Evolutionary conservation across 2,888 invertebrate genomes (phyloP), one percentile per base, ranked within the genome.

Genomic region (Drosophila anomelani): DNA sequence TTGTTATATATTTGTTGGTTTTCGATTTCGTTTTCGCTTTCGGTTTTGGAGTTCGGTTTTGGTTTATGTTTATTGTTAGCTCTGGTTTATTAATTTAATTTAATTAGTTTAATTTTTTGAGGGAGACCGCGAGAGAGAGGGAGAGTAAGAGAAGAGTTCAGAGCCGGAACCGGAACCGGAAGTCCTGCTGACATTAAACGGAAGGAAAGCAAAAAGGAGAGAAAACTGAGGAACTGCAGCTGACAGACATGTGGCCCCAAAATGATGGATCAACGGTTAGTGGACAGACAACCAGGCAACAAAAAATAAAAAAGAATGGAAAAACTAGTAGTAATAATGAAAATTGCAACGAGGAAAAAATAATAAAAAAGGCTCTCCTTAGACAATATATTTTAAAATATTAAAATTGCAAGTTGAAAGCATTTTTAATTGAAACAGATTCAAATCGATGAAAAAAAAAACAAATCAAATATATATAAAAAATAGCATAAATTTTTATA

Each of bases 151-250:
- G 47, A 49, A 36, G 32, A 39, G 34, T 15, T 51, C 51, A 58
- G 39, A 54, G 39, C 64, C 64, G 75, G 56, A 68, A 69, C 64
- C 64, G 75, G 56, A 68, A 69, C n/a, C 66, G 53, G 58, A 59
- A 63, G 57, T 47, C 13, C 32, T 57, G 32, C 57, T 53, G 41
- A 47, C 58, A 56, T 13, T 13, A 26, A 4, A 29, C 9, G 17
- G 5, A 26, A 10, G 8, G 32, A 32, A 12, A 15, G 20, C 8
- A 8, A 34, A 15, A 43, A 51, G 26, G 10, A 3, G 0, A 26
- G 2, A 26, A 15, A 15, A 8, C n/a, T 10, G 6, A 7, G 49
- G 26, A 26, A 54, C 59, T 72, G 60, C 51, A 61, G 26, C 63
- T 70, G 74, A 61, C 74, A 54, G 62, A 36, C 69, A 69, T 73